These are phyloP conservation scores for Drosophila dunni DNA, from an alignment of 1,140 invertebrate genomes.

Conservation along the genomic window DNA sequence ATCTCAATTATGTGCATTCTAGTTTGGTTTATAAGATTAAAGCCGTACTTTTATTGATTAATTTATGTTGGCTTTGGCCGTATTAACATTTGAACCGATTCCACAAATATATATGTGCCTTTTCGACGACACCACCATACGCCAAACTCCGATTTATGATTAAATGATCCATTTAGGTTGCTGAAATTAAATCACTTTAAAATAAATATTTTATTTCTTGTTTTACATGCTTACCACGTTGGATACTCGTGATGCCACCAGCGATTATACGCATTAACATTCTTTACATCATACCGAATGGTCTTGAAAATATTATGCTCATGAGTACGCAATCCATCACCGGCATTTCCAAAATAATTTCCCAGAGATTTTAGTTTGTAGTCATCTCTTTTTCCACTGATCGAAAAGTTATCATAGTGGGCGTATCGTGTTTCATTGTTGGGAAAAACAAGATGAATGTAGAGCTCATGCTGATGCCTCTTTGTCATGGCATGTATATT, in stretches of 20 bases:
- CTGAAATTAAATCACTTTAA: not conserved
- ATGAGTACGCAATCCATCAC: conserved; percentile 27
- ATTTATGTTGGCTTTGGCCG: conserved; percentile 26
- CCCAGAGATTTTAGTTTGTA: conserved; percentile 28
- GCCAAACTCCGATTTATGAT: conserved; percentile 23
- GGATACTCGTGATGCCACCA: conserved; percentile 36
- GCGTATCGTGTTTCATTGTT: conserved; percentile 28
- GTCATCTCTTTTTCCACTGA: conserved; percentile 16
- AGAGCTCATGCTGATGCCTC: conserved; percentile 23
- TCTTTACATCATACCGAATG: conserved; percentile 2
- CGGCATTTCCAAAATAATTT: conserved; percentile 27
- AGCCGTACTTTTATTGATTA: conserved; percentile 5
- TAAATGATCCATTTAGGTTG: conserved; percentile 30
- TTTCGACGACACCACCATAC: conserved; percentile 34
- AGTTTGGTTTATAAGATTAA: not conserved
- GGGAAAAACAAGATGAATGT: conserved; percentile 21
- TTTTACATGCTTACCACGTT: conserved; percentile 16
- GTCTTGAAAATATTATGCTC: conserved; percentile 23
- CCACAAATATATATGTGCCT: conserved; percentile 12
- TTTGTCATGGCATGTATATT: conserved; percentile 31
- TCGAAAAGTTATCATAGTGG: conserved; percentile 30
- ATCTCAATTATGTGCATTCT: not conserved
- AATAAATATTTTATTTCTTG: not conserved
- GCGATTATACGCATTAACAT: conserved; percentile 15
- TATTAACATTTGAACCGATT: conserved; percentile 37